Evolutionary conservation across 1,140 invertebrate species (phyloP).

Genomic region (Atta colombica): DNA sequence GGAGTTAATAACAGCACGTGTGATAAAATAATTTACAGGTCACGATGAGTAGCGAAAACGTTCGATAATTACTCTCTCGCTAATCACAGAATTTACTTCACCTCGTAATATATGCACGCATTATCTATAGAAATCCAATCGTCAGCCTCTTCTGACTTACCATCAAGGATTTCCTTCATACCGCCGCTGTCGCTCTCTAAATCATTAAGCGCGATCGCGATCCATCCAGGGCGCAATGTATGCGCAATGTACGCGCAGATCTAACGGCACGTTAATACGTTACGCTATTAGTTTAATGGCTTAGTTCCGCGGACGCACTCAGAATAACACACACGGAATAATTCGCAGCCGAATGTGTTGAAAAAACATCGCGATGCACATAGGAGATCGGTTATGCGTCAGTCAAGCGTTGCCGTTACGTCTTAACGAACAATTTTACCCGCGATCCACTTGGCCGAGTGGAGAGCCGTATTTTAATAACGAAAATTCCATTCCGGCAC

Average conservation of each 20-base stretch:
- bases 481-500: slow-evolving; percentile 67
- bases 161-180: slow-evolving; percentile 28
- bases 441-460: slow-evolving; percentile 47
- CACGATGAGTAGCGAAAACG: slow-evolving; percentile 57
- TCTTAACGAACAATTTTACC: slow-evolving; percentile 57
- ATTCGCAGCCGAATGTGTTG: slow-evolving; percentile 20
- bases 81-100: slow-evolving; percentile 61
- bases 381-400: slow-evolving; percentile 1
- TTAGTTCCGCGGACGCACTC: neutral
- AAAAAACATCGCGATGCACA: neutral
- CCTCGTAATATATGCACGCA: slow-evolving; percentile 23
- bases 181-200: slow-evolving; percentile 38
- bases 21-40: slow-evolving; percentile 57
- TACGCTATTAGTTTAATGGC: slow-evolving; percentile 38
- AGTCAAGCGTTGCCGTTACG: slow-evolving; percentile 25
- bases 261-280: slow-evolving; percentile 52
- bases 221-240: slow-evolving; percentile 3
- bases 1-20: slow-evolving; percentile 43
- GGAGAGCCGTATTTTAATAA: slow-evolving; percentile 72
- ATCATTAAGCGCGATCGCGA: slow-evolving; percentile 36
- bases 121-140: slow-evolving; percentile 37
- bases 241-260: neutral
- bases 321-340: neutral
- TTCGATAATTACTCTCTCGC: slow-evolving; percentile 50
- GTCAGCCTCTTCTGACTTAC: slow-evolving; percentile 4